Base-by-base conservation (phyloP, 1,140 invertebrate species). In the Anoplolepis gracilipes region DNA sequence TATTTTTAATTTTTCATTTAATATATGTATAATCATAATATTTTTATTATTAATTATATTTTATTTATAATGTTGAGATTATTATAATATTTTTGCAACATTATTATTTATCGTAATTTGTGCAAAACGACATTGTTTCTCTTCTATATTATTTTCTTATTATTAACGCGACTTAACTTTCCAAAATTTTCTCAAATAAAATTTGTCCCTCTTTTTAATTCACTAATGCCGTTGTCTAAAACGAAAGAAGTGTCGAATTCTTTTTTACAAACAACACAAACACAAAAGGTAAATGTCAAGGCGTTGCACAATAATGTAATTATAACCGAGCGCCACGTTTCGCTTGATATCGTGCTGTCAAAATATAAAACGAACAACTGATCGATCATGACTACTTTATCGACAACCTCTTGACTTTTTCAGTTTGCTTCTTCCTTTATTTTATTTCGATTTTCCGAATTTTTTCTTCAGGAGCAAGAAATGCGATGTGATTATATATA, bases 261-360 rank as follows among this genome's bases (percentile, higher is more conserved):
- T 42, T 57, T 70, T n/a, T 81, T 11, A 16, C 36, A 16, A 49
- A 19, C n/a, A n/a, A 49, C 46, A 72, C 36, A n/a, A 72, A 42
- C 77, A 22, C n/a, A n/a, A n/a, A n/a, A 33, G 42, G 22, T 46
- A 42, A 72, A 82, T 16, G 53, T 73, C 53, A 73, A 59, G 46
- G 53, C 42, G 10, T 30, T 59, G 36, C 30, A 33, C 67, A 82
- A 73, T 73, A 82, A 82, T 7, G 25, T 73, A 81, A 81, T 81
- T 72, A 53, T 57, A 42, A 13, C 49, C 53, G 65, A 81, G 69
- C 25, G 49, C 46, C 65, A 72, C 67, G 36, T 73, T 72, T n/a
- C 67, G 39, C 53, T 73, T 61, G 33, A 72, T 36, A 57, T 57
- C 30, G 39, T 42, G 33, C 42, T 69, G 30, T 36, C 13, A 46